Percentiles rank a stretch among this genome's conserved stretches.
Conservation (phyloP, 2,113 vertebrate species). For the Agapornis roseicollis region DNA sequence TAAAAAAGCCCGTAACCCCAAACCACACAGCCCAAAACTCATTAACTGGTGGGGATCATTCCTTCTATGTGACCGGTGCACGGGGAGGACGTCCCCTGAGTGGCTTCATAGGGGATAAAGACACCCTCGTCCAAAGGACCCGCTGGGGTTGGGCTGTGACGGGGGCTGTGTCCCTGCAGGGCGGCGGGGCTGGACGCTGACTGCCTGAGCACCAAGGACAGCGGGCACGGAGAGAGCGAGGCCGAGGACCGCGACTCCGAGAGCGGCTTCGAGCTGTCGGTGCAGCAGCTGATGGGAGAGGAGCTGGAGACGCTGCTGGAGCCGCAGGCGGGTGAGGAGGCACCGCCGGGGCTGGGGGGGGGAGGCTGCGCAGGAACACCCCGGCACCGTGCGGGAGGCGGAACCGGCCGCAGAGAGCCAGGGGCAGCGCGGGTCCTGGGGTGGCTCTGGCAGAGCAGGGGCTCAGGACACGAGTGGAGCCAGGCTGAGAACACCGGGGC, state of each 20-base stretch:
- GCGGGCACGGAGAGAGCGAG: constrained; percentile 84
- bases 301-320: constrained; percentile 83
- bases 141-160: not conserved
- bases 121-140: too few relatives aligned
- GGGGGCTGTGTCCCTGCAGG: constrained; percentile 62
- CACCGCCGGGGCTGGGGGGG: not conserved
- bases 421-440: accelerated
- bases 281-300: constrained; percentile 84
- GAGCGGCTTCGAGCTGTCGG: constrained; percentile 78
- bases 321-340: constrained; percentile 77
- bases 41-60: not conserved
- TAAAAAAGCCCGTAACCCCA: not conserved
- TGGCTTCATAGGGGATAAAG: not conserved
- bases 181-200: constrained; percentile 80
- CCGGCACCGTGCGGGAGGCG: not conserved
- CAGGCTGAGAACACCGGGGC: not conserved
- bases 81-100: not conserved
- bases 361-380: not conserved
- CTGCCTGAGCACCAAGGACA: constrained; percentile 85
- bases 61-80: accelerated
- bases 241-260: constrained; percentile 84
- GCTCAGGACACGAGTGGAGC: not conserved
- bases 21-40: not conserved
- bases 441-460: not conserved
- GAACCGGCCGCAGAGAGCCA: not conserved